Evolutionary conservation across 2,888 invertebrate genomes (phyloP).

Genomic region (Bombylius discolor): DNA sequence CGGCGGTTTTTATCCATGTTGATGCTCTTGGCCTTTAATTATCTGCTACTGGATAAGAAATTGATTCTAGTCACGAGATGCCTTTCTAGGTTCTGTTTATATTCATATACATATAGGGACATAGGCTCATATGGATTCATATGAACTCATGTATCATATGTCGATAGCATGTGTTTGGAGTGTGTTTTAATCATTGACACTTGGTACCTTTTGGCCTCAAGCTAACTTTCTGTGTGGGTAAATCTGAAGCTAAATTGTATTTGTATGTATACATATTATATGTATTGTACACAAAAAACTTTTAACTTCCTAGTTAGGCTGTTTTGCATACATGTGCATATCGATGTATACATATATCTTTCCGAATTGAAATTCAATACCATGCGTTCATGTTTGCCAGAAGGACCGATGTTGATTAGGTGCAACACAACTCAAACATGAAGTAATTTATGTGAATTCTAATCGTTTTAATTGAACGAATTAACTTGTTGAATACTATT

Average conservation of each 20-base stretch:
- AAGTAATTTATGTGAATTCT: conserved; percentile 9
- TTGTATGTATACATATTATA: neutral
- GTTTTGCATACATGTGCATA: neutral
- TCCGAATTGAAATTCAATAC: neutral
- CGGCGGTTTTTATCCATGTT: neutral
- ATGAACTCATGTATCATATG: neutral
- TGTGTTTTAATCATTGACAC: neutral
- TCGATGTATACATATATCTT: neutral
- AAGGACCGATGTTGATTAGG: conserved; percentile 2
- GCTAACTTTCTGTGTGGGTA: neutral
- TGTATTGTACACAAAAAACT: neutral
- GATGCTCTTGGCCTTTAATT: conserved; percentile 2
- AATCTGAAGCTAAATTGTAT: neutral
- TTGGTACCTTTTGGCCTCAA: neutral
- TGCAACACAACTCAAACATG: neutral
- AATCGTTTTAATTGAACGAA: conserved; percentile 12
- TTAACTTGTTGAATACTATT: conserved; percentile 10
- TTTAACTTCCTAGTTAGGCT: neutral
- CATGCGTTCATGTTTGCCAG: neutral
- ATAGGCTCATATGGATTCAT: neutral
- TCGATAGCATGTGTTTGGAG: neutral
- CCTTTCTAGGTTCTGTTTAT: neutral
- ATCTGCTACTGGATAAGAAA: conserved; percentile 8
- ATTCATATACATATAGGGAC: neutral
- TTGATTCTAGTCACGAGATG: conserved; percentile 10